A percentile compares a stretch with the other conserved stretches of the same genome.
Evolutionary conservation across 2,888 invertebrate species (phyloP).

Genomic region (Allygus modestus): DNA sequence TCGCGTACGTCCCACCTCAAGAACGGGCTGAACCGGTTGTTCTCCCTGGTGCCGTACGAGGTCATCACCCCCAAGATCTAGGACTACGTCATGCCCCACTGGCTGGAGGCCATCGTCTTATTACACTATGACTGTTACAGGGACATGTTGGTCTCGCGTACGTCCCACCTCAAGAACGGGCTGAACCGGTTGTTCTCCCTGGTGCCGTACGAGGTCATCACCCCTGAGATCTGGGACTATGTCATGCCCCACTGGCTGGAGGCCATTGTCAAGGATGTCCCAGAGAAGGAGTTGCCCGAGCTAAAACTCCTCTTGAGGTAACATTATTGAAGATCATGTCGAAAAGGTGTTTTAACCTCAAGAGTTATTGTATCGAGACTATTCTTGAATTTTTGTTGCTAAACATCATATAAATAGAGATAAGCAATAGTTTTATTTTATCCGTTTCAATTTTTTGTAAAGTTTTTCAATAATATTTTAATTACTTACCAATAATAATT

Average conservation of each 20-base stretch:
- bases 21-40: conserved; percentile 95
- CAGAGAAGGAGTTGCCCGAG: conserved; percentile 91
- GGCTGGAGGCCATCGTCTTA: conserved; percentile 99
- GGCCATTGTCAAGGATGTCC: conserved; percentile 94
- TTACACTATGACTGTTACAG: no score
- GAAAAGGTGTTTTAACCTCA: no score
- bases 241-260: conserved; percentile 99
- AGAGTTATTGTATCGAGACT: no score
- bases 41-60: conserved; percentile 98
- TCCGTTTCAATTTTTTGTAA: no score
- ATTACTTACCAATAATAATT: no score
- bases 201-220: conserved; percentile 98
- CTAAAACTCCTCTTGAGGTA: conserved; percentile 88
- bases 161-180: conserved; percentile 96
- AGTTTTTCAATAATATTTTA: no score
- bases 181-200: conserved; percentile 95
- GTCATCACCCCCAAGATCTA: conserved; percentile 97
- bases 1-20: conserved; percentile 94
- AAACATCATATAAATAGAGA: no score
- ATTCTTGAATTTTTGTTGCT: no score
- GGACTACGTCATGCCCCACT: conserved; percentile 99
- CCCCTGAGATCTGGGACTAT: conserved; percentile 97
- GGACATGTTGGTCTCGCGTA: conserved; percentile 91
- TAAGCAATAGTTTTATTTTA: no score
- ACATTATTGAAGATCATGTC: conserved; percentile 42